Percentiles rank a stretch among this genome's conserved stretches.
Conservation (phyloP, 2,113 vertebrate genomes). For the Pterocles orientalis region DNA sequence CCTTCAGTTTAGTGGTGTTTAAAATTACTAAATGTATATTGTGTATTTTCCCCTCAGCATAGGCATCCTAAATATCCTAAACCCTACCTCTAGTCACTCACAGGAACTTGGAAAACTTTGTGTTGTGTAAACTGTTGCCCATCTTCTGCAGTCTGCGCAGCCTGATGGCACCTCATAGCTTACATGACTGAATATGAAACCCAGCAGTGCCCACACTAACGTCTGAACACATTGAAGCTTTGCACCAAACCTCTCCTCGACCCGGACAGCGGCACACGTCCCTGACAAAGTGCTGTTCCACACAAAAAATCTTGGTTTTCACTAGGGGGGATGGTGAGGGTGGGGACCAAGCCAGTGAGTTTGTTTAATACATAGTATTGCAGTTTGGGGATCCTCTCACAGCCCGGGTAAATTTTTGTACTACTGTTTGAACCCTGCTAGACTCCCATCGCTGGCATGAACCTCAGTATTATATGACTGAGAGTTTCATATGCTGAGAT, state of each 20-base stretch:
- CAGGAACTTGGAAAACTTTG: neutral
- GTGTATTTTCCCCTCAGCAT: neutral
- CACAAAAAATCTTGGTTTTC: neutral
- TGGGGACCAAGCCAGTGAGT: neutral
- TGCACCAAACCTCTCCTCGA: neutral
- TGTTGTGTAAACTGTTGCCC: neutral
- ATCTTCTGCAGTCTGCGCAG: neutral
- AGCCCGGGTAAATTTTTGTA: neutral
- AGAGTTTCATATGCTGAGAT: neutral
- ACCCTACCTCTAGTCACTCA: neutral
- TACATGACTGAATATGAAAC: neutral
- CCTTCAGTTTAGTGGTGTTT: neutral
- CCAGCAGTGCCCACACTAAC: neutral
- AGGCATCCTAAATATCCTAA: neutral
- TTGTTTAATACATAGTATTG: neutral
- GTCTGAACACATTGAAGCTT: neutral
- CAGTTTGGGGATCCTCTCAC: neutral
- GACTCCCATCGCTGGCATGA: neutral
- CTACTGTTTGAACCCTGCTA: neutral
- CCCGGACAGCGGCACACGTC: neutral
- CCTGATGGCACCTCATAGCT: neutral
- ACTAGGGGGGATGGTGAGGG: accelerated
- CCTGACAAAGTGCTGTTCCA: neutral
- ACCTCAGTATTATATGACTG: neutral
- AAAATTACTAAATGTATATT: neutral